Evolutionary conservation across 2,797 vertebrate species (phyloP), one percentile per base, ranked within the genome.

Genomic region (Anomalospiza imberbis): DNA sequence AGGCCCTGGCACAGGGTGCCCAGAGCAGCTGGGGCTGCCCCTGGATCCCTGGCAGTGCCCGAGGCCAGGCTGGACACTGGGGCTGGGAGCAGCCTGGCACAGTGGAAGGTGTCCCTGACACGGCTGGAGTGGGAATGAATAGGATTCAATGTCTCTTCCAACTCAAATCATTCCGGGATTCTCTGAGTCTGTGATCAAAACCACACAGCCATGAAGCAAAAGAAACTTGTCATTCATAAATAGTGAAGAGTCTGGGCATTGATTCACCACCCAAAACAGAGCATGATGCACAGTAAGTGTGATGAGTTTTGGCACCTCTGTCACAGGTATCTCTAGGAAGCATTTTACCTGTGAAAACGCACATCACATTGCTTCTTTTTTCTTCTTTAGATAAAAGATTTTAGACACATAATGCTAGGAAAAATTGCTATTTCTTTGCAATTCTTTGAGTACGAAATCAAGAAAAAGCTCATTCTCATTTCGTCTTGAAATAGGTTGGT

Each of bases 341-440:
- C 20, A 16, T 57, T 40, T 22, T 5, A 32, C 7, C 9, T 68
- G 12, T 73, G 61, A 57, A 77, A 87, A 65, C 3, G 17, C 3
- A 6, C 1, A 0, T 58, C 20, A 13, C 1, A 12, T 70, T 42
- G 0, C 8, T 72, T 45, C 34, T 36, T n/a, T 75, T 32, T 26
- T 40, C 3, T 14, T 42, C 20, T 58, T 58, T 22, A 71, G 2
- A 26, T n/a, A 54, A 38, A 11, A 38, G 9, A 14, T 15, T 60
- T 67, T 22, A 44, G 28, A 42, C 3, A 18, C 28, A 32, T 4
- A 15, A 1, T 19, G 5, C 15, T 4, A 40, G 4, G 28, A 83
- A 14, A 62, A 54, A 51, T 24, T 51, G 2, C 1, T 47, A 36
- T 58, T 91, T 72, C 10, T 44, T 66, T 62, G 15, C 2, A 54